Evolutionary conservation across 2,113 vertebrate genomes (phyloP).

Genomic region (Oreocharis arfaki): DNA sequence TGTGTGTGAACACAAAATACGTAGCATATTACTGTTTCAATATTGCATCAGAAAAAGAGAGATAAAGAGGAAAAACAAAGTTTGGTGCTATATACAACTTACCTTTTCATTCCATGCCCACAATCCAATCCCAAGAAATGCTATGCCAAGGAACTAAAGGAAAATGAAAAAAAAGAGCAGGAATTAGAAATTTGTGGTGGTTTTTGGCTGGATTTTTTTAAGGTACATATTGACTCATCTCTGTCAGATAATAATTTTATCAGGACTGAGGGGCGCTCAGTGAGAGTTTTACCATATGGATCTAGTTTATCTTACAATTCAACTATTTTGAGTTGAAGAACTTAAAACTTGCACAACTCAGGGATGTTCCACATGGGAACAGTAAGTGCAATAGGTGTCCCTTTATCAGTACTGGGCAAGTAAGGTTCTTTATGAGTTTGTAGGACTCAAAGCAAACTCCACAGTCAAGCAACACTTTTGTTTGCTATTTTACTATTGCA

Average conservation of each 20-base stretch:
- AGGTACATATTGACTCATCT: not conserved
- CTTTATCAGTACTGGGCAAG: not conserved
- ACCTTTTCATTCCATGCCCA: slow-evolving; percentile 99
- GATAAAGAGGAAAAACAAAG: not conserved
- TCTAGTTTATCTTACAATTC: not conserved
- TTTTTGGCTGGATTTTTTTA: not conserved
- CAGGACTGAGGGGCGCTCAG: not conserved
- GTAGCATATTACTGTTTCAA: not conserved
- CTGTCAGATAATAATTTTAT: not conserved
- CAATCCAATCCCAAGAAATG: slow-evolving; percentile 91
- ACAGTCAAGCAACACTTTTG: not conserved
- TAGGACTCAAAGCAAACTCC: not conserved
- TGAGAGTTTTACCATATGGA: not conserved
- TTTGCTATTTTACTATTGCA: not conserved
- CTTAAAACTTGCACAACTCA: not conserved
- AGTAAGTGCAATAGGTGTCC: not conserved
- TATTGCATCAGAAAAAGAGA: not conserved
- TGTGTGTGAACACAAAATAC: not conserved
- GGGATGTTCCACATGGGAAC: not conserved
- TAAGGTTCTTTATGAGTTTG: not conserved
- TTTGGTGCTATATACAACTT: slow-evolving; percentile 24
- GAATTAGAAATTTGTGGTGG: not conserved
- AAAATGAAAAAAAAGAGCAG: not conserved
- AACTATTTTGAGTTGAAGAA: not conserved
- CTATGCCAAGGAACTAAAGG: slow-evolving; percentile 91